These are phyloP conservation scores for Papilio machaon DNA, from an alignment of 1,140 invertebrate genomes.

Conservation along the genomic window DNA sequence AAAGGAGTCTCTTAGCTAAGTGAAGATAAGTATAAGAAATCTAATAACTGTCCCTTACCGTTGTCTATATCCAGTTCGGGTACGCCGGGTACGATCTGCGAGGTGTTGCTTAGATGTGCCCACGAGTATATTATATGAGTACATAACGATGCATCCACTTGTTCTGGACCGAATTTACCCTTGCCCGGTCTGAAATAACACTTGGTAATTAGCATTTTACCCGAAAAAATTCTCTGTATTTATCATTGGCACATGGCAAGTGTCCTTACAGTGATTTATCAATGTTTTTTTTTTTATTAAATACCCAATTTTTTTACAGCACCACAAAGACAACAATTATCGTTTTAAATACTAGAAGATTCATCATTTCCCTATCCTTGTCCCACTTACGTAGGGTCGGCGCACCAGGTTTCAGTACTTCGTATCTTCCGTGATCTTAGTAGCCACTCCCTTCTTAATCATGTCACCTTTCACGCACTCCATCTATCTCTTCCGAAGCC, in stretches of 20 bases:
- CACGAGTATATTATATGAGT: conserved; percentile 90
- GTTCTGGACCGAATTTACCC: conserved; percentile 85
- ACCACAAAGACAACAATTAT: too few relatives aligned
- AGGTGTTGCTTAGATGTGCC: conserved; percentile 83
- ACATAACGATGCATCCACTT: conserved; percentile 86
- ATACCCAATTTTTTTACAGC: too few relatives aligned
- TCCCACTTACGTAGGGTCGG: too few relatives aligned
- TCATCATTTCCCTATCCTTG: too few relatives aligned
- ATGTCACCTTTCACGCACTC: too few relatives aligned
- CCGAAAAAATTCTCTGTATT: background rate
- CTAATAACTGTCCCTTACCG: conserved; percentile 63
- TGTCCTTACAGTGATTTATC: background rate
- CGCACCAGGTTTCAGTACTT: too few relatives aligned
- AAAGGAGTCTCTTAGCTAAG: background rate
- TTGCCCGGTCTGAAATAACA: conserved; percentile 81
- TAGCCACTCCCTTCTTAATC: too few relatives aligned
- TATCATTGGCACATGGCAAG: background rate
- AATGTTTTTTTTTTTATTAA: background rate
- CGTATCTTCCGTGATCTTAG: too few relatives aligned
- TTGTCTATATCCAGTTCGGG: conserved; percentile 87
- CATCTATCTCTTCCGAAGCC: too few relatives aligned
- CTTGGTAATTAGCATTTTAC: background rate
- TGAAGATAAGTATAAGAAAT: background rate
- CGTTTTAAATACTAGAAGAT: too few relatives aligned
- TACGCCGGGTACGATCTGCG: conserved; percentile 84